Evolutionary conservation across 2,888 invertebrate genomes (phyloP).

Genomic region (Drosophila merina): DNA sequence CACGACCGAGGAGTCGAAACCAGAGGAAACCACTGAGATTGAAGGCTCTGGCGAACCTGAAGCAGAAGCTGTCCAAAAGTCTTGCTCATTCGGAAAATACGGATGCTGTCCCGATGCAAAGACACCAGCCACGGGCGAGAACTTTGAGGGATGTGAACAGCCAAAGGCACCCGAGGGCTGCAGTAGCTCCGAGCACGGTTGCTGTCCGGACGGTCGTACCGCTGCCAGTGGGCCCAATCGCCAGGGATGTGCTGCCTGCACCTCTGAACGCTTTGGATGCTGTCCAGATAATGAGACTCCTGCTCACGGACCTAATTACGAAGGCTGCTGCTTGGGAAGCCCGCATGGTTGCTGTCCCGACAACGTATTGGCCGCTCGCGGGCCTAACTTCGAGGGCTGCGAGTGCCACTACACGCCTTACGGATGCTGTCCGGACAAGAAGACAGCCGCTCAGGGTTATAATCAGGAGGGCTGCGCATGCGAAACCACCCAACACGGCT

Average conservation of each 20-base stretch:
- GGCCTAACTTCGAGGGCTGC: conserved; percentile 91
- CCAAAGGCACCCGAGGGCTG: conserved; percentile 84
- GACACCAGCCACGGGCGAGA: conserved; percentile 87
- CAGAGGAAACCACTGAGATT: conserved; percentile 52
- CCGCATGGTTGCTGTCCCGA: conserved; percentile 96
- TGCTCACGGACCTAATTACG: conserved; percentile 92
- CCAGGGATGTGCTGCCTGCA: conserved; percentile 91
- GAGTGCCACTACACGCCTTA: conserved; percentile 90
- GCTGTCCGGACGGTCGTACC: conserved; percentile 89
- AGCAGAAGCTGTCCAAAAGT: conserved; percentile 67
- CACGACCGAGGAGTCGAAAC: conserved; percentile 56
- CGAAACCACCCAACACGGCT: conserved; percentile 89
- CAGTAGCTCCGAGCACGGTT: conserved; percentile 87
- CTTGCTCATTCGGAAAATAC: conserved; percentile 83
- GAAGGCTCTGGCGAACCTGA: conserved; percentile 62
- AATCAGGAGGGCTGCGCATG: conserved; percentile 93
- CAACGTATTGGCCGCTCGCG: conserved; percentile 91
- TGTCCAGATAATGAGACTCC: conserved; percentile 93
- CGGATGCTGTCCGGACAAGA: conserved; percentile 94
- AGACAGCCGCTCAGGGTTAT: conserved; percentile 91
- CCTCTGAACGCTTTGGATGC: conserved; percentile 91
- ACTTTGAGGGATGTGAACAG: conserved; percentile 78
- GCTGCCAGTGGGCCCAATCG: conserved; percentile 88
- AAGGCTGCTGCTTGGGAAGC: conserved; percentile 92
- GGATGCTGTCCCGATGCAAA: conserved; percentile 90